Percentiles rank a stretch among this genome's conserved stretches.
Conservation (phyloP, 2,113 vertebrate genomes). For the Apteryx owenii region DNA sequence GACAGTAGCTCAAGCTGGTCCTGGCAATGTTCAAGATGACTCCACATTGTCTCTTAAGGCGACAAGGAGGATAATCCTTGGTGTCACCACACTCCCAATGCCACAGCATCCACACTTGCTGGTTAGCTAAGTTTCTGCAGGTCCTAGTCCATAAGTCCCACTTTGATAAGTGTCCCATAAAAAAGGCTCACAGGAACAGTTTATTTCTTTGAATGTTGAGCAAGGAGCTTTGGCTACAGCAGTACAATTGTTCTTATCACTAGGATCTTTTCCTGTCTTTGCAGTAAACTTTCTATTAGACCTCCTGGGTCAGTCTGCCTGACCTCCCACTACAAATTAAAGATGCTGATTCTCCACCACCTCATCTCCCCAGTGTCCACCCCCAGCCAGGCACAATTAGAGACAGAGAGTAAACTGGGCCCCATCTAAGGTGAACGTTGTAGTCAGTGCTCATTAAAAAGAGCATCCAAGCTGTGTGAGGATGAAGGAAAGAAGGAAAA, state of each 20-base stretch:
- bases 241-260: background rate
- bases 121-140: background rate
- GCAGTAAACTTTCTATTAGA: background rate
- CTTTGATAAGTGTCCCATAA: rapidly evolving
- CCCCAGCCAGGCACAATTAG: background rate
- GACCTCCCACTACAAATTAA: background rate
- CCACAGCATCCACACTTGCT: background rate
- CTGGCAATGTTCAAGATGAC: background rate
- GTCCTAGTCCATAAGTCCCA: background rate
- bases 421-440: background rate
- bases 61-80: background rate
- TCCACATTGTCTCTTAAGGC: background rate
- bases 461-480: background rate
- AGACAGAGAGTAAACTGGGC: background rate
- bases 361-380: background rate
- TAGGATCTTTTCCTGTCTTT: background rate
- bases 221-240: background rate
- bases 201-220: background rate
- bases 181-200: background rate
- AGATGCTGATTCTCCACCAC: background rate
- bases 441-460: background rate
- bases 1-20: background rate
- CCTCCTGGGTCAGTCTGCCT: background rate
- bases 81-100: background rate
- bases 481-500: background rate